Evolutionary conservation across 2,797 vertebrate species (phyloP), one percentile per base, ranked within the genome.

Genomic region (Hydrophis major): DNA sequence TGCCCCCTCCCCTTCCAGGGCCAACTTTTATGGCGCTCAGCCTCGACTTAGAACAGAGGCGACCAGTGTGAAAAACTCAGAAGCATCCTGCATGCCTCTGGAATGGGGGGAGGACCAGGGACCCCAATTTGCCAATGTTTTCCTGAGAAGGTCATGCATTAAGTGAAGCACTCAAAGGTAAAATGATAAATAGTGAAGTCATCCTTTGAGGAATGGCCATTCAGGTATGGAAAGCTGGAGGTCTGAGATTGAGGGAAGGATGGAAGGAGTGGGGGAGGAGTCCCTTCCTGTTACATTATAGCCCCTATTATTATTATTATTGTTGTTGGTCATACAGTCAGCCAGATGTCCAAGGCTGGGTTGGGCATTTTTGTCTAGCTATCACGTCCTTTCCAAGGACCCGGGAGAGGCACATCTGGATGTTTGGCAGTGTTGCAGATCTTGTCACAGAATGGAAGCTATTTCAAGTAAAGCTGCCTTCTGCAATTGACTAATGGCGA

Each of bases 111-210:
- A 98, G 98, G 98, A 98, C 98, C 98, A 98, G 97, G 98, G 98
- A 98, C 98, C 98, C 98, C 98, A 98, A 98, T 98, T 98, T 98
- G 98, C 98, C 98, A 98, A 99, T 99, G 98, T 98, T 98, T 99
- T 98, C 97, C 97, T 96, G 98, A 97, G 97, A 98, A 98, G 98
- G 98, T 99, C 98, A 98, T 98, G 96, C 96, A 96, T 97, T 95
- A 95, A 96, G 94, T 93, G 94, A 96, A 96, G 96, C 94, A 96
- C 93, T 96, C 95, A 97, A 96, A 97, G 96, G 97, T 96, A 96
- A 97, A 96, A 97, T 96, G 96, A 97, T 97, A 97, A 97, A 97
- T 97, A 96, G 93, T 97, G 96, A 97, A 88, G 95, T 97, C 96
- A 97, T 96, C 55, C 2, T 93, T 96, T 96, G 57, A n/a, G 92